Base-by-base conservation (phyloP, 1,140 invertebrate species). In the Macrostomum lignano region DNA sequence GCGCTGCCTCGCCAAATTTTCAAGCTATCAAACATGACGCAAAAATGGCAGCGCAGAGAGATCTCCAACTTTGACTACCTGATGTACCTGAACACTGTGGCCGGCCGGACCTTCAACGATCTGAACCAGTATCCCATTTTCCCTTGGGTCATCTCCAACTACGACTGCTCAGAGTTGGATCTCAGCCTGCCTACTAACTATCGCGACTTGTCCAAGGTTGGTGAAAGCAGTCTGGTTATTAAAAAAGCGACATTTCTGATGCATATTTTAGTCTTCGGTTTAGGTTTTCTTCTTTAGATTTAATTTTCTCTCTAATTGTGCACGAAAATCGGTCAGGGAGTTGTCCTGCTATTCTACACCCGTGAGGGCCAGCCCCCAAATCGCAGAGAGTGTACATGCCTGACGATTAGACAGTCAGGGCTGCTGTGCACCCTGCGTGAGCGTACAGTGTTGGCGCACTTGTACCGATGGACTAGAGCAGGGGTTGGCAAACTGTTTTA, bases 61-160 rank as follows among this genome's bases (percentile, higher is more conserved):
- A 93, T 96, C 41, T 88, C 82, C 28, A 96, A 96, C 61, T 98
- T 96, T 55, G 86, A 96, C 52, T 98, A 98, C 58, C 66, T 96
- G 39, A 96, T 96, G 86, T 96, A 94, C 62, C 67, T 96, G 33
- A 98, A 98, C 55, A 96, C 91, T 4, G 91, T 96, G 43, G 86
- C 88, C 35, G 78, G 88, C 10, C 70, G 88, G 30, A 93, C 84
- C 0, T 98, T 94, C 64, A 94, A 94, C 58, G 88, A 98, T 51
- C 61, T 96, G 40, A 96, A 94, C 52, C 88, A 98, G 60, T 98
- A 96, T 55, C 86, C 86, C 1, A 77, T 96, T 26, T 98, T 96
- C 55, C 88, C 88, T 0, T 96, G 88, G 88, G 78, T 96, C 28
- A 63, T 98, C 2, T 86, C 84, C 28, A 96, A 96, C 57, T 98